Conservation (phyloP, 2,888 invertebrate genomes). For the Tribolium freemani region DNA sequence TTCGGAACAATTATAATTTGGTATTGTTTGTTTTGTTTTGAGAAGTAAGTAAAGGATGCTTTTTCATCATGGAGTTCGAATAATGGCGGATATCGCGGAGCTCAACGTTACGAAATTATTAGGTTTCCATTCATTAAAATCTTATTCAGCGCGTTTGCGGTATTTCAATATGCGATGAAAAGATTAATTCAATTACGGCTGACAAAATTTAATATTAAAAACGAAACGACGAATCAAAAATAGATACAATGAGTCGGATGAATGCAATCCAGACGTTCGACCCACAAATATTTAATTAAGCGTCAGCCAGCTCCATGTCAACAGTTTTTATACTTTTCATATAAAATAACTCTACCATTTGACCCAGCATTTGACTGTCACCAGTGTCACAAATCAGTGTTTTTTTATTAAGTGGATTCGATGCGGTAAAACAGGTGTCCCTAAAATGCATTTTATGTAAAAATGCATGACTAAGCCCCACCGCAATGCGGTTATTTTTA, state of each 20-base stretch:
- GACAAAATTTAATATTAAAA: slow-evolving; percentile 31
- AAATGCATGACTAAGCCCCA: slow-evolving; percentile 52
- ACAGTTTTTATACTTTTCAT: not conserved
- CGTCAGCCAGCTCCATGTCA: not conserved
- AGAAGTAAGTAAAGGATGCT: slow-evolving; percentile 3
- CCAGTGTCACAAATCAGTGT: not conserved
- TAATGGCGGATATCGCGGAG: slow-evolving; percentile 14
- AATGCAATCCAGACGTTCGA: not conserved
- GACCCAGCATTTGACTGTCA: not conserved
- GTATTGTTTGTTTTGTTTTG: slow-evolving; percentile 7
- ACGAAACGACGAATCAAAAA: not conserved
- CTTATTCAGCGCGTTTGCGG: slow-evolving; percentile 24
- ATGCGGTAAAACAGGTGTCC: slow-evolving; percentile 46
- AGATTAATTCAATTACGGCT: slow-evolving; percentile 37
- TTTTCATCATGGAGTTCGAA: not conserved
- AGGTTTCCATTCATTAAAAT: slow-evolving; percentile 13
- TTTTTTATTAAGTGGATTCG: slow-evolving; percentile 2
- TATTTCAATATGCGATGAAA: slow-evolving; percentile 36
- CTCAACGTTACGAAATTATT: slow-evolving; percentile 1
- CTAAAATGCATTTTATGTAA: slow-evolving; percentile 55
- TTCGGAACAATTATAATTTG: slow-evolving; percentile 14
- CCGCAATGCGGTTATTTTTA: slow-evolving; percentile 53
- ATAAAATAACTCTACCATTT: not conserved
- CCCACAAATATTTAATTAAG: not conserved
- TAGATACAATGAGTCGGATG: too few species aligned